Base-by-base conservation (phyloP, 2,797 vertebrate genomes). In the Paratrypauchen microcephalus region DNA sequence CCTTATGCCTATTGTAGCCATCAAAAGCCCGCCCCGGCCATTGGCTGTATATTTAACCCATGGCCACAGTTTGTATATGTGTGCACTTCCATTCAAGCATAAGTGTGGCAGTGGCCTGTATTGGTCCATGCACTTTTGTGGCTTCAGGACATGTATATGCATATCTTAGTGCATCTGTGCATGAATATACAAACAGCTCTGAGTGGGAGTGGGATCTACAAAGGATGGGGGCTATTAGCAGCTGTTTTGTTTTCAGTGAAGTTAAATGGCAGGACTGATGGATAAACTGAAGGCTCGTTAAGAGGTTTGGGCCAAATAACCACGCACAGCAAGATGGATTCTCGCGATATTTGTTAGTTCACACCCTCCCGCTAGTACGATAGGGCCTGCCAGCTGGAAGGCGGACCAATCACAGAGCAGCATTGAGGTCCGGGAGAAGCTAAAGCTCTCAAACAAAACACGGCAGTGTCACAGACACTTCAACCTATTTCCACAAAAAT, bases 101-200 rank as follows among this genome's bases (percentile, higher is more conserved):
- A 83, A 76, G 52, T 21, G 0, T 66, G 48, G 23, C 39, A 16
- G 2, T 75, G 26, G 68, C 76, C 73, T 73, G 30, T 80, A 74
- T 82, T 69, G 78, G 70, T 79, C 70, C 24, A 16, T 69, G 45
- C 63, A 60, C 69, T 80, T 81, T 63, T 73, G 73, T 73, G 81
- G 70, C 32, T 83, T 63, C 54, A 59, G 39, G 65, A 28, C 61
- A 24, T 72, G 59, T 74, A 48, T 74, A 57, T 71, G 28, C 70
- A 58, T 77, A 69, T 77, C 50, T 66, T 24, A 15, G 65, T 77
- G 69, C 76, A 71, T 75, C 70, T 73, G 61, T 82, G 74, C 67
- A 21, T 87, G 80, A 78, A 84, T 85, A 78, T 75, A 81, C 77
- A 80, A 85, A 84, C 75, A 73, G 12, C 64, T 58, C 61, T 72